Evolutionary conservation across 2,888 invertebrate genomes (phyloP), one percentile per base, ranked within the genome.

Genomic region (Acanthococcus lagerstroemiae): DNA sequence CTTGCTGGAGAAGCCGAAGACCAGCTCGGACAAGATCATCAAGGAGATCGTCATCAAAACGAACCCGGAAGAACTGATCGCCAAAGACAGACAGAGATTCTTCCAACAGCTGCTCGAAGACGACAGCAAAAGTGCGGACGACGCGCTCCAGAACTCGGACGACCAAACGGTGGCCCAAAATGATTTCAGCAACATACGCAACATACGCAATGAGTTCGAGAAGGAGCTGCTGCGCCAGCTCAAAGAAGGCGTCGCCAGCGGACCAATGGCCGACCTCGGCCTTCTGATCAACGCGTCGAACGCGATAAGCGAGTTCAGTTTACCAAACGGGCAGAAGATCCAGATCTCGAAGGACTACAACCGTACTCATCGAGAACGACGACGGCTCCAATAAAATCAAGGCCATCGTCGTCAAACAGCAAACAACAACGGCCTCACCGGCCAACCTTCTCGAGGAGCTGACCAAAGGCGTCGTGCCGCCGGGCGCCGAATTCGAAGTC

Each of bases 401-500:
- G 68, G 71, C 70, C 4, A 69, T 72, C 19, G 69, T 72, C 3
- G 66, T 72, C 4, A 70, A 70, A 24, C 70, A 72, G 19, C 69
- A 65, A 50, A 80, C 79, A 24, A 74, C 76, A 6, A 77, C 80
- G 0, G 76, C 76, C 4, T 72, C 75, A 22, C 76, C 79, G 1
- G 79, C 82, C 72, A 74, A 80, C 27, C 81, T 87, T 2, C 80
- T 90, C 7, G 88, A 89, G 57, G 88, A 90, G 73, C 76, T 90
- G 52, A 88, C 90, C 0, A 87, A 86, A 74, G 87, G 85, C 0
- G 86, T 89, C 0, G 77, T 90, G 67, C 90, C 90, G 1, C 84
- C 86, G 0, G 87, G 86, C 1, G 84, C 88, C 0, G 85, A 90
- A 71, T 90, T 85, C 72, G 90, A 91, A 75, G 80, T 90, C 0